phyloP scores from a whole-genome alignment of 1,140 invertebrate genomes.

The Glomeris maerens region DNA sequence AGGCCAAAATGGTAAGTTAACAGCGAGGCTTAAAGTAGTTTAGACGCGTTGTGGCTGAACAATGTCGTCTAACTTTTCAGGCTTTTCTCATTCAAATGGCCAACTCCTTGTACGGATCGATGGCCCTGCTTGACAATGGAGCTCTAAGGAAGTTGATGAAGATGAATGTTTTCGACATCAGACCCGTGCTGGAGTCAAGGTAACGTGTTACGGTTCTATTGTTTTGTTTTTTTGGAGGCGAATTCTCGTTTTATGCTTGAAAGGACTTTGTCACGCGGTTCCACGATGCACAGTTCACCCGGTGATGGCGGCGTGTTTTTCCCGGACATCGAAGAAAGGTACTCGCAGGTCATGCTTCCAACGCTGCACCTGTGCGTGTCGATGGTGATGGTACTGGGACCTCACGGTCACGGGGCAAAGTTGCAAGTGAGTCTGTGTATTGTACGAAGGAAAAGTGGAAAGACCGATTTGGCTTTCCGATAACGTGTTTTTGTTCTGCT shows the following conservation, averaged over 20 bases:
- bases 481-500: no score
- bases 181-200: constrained; percentile 29
- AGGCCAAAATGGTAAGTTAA: constrained; percentile 56
- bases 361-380: neutral
- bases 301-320: no score
- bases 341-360: neutral
- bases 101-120: constrained; percentile 52
- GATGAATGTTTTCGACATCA: constrained; percentile 59
- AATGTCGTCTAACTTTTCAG: constrained; percentile 21
- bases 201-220: constrained; percentile 1
- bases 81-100: constrained; percentile 60
- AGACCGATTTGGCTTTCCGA: no score
- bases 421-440: no score
- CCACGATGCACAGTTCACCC: neutral
- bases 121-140: constrained; percentile 56
- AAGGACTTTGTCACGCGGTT: neutral
- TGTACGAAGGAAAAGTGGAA: no score
- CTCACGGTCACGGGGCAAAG: no score
- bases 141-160: constrained; percentile 54
- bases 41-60: neutral
- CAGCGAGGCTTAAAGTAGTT: neutral
- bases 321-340: neutral
- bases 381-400: no score
- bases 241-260: neutral
- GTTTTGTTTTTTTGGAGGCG: constrained; percentile 10